Conservation (phyloP, 2,888 invertebrate species). For the Scaptomyza flava region DNA sequence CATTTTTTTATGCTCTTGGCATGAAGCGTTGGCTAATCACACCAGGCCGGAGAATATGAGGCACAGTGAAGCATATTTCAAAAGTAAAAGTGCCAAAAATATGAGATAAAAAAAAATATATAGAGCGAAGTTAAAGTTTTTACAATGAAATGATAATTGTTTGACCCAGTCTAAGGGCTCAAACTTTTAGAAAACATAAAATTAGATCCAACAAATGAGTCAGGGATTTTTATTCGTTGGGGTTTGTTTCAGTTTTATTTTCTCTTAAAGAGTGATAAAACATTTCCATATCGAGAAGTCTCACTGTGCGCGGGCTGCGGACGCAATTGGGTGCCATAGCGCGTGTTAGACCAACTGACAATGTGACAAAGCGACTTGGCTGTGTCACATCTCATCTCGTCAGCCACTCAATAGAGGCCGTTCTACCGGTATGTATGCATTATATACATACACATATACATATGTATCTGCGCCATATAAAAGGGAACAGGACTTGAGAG, state of each 20-base stretch:
- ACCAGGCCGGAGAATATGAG: slow-evolving; percentile 29
- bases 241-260: too few species aligned
- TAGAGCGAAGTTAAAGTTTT: neutral
- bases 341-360: slow-evolving; percentile 48
- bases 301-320: slow-evolving; percentile 20
- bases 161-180: too few species aligned
- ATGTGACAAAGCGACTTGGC: slow-evolving; percentile 28
- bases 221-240: too few species aligned
- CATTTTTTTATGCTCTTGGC: slow-evolving; percentile 49
- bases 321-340: slow-evolving; percentile 35
- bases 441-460: neutral
- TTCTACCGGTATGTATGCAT: slow-evolving; percentile 16
- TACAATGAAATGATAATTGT: too few species aligned
- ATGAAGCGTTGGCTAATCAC: slow-evolving; percentile 60
- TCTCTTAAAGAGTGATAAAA: too few species aligned
- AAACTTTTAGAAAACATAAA: too few species aligned
- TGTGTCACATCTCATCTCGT: slow-evolving; percentile 18
- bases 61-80: slow-evolving; percentile 34
- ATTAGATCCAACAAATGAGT: too few species aligned
- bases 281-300: too few species aligned
- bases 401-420: slow-evolving; percentile 18
- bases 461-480: slow-evolving; percentile 4
- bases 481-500: slow-evolving; percentile 11
- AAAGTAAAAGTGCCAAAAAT: neutral
- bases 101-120: neutral